These are phyloP conservation scores for Ectemnius lituratus DNA, from an alignment of 2,888 invertebrate species.

Conservation along the genomic window DNA sequence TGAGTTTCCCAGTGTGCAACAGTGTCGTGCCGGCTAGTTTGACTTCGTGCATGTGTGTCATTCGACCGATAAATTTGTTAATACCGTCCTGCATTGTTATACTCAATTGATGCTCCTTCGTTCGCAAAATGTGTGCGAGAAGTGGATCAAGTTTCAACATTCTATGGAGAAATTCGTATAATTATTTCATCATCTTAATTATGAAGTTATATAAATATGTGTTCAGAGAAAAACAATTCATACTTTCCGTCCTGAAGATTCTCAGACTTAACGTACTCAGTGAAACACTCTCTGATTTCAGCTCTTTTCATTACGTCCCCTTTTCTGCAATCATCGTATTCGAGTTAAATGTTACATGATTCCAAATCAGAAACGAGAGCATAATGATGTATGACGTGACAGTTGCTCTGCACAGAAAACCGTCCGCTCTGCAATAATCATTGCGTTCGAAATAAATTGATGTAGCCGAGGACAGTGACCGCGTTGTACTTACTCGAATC, in stretches of 20 bases:
- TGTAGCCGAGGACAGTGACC: not conserved
- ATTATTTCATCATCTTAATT: not conserved
- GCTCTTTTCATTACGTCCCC: conserved; percentile 82
- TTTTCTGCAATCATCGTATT: conserved; percentile 76
- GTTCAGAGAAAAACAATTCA: not conserved
- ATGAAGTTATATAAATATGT: too few relatives aligned
- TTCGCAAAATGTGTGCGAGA: conserved; percentile 77
- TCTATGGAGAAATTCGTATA: conserved; percentile 71
- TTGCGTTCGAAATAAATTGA: conserved; percentile 33
- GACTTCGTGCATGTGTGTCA: conserved; percentile 86
- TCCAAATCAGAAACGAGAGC: conserved; percentile 49
- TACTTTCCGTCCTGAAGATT: conserved; percentile 80
- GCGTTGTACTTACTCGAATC: conserved; percentile 78
- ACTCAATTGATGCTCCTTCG: conserved; percentile 76
- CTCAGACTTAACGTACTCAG: conserved; percentile 85
- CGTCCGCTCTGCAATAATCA: conserved; percentile 39
- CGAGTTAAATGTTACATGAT: conserved; percentile 50
- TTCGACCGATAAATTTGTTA: conserved; percentile 82
- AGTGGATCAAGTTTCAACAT: conserved; percentile 80
- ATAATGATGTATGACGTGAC: conserved; percentile 49
- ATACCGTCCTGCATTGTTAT: conserved; percentile 87
- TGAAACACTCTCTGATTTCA: conserved; percentile 84
- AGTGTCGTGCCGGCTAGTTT: conserved; percentile 79
- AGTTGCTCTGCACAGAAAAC: conserved; percentile 51
- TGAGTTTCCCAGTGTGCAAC: conserved; percentile 84